Base-by-base conservation (phyloP, 2,113 vertebrate genomes). In the Mionectes macconnelli region DNA sequence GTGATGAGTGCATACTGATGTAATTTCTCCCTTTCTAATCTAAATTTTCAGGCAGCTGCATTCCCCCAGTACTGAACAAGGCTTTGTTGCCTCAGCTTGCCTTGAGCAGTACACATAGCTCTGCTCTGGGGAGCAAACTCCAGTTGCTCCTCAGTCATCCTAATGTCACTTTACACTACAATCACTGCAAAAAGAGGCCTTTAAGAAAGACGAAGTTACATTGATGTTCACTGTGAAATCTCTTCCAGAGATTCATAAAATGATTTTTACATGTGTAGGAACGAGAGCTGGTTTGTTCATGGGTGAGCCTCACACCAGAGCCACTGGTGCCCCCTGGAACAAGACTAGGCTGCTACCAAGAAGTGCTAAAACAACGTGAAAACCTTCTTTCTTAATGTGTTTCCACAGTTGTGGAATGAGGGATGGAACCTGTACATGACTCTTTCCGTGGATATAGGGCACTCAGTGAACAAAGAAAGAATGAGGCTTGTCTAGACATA, bases 401-500 rank as follows among this genome's bases (percentile, higher is more conserved):
- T 57, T 17, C 37, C 50, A 10, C 37, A 45, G 17, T 40, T 60
- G 33, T 4, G 40, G 83, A 39, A 72, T 30, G 21, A 90, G 56
- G 69, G 24, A 35, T 76, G 69, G 42, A 84, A 53, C 47, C 52
- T 56, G 20, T 33, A 63, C 14, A 24, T 79, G 37, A 49, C 33
- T 91, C 25, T 66, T 93, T 69, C 62, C 3, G 55, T 55, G 53
- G 25, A n/a, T 35, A 18, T 1, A 69, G 23, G 59, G 30, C 20
- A 82, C 60, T 91, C 74, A 53, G 60, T 16, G 30, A 23, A 78
- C 52, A 92, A 49, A 27, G 28, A 47, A 89, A 95, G 42, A 92
- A 93, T 81, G 80, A 94, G 84, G 84, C 52, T 92, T 96, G 45
- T 69, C 68, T 1, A 66, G 77, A 93, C 68, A 94, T 79, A 89